Conservation (phyloP, 2,113 vertebrate species). For the Callorhinus ursinus region DNA sequence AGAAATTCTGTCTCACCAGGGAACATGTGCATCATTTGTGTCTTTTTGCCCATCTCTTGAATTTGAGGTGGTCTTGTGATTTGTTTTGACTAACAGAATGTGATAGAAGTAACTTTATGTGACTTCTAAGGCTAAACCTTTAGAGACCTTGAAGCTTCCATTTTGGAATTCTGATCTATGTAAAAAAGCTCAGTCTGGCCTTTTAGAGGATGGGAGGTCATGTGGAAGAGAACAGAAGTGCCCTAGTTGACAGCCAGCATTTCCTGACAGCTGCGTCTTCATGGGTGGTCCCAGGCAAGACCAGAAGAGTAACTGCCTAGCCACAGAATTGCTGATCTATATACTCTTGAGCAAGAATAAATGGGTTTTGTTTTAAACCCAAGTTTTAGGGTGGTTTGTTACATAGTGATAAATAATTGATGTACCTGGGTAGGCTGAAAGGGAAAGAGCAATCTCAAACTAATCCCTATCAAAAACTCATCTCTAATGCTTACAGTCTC, state of each 20-base stretch:
- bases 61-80: background rate
- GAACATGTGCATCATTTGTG: background rate
- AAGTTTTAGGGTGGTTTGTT: background rate
- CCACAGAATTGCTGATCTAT: background rate
- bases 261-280: background rate
- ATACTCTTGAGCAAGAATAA: background rate
- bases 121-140: background rate
- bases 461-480: background rate
- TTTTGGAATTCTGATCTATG: constrained; percentile 25
- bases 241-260: background rate
- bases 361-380: background rate
- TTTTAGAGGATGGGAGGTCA: background rate
- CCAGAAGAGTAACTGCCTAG: background rate
- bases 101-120: constrained; percentile 21
- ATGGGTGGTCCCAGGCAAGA: background rate
- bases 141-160: background rate
- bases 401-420: background rate
- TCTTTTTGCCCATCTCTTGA: background rate
- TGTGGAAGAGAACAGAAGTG: background rate
- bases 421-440: background rate
- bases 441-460: background rate
- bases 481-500: background rate
- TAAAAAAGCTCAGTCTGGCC: background rate
- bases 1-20: background rate
- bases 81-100: constrained; percentile 18